A percentile compares a stretch with the other conserved stretches of the same genome.
These are phyloP conservation scores for Eupeodes luniger DNA, from an alignment of 2,888 invertebrate genomes.

Conservation along the genomic window DNA sequence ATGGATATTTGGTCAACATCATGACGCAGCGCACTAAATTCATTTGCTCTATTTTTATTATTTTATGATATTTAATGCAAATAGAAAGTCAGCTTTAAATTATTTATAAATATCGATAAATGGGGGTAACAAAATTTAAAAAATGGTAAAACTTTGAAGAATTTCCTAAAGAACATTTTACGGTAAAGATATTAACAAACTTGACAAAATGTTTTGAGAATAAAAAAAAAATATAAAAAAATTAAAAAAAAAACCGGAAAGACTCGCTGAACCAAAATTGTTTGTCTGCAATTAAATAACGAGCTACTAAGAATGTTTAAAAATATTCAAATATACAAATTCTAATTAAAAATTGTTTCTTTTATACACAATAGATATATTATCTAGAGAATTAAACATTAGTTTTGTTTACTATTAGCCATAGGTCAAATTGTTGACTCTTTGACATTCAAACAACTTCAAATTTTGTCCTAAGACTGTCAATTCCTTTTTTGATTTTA, in stretches of 20 bases:
- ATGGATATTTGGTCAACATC: background rate
- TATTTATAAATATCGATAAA: background rate
- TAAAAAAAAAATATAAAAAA: background rate
- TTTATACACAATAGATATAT: too few relatives aligned
- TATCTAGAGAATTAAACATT: too few relatives aligned
- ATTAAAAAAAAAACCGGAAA: background rate
- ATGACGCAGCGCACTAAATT: background rate
- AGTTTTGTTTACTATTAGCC: too few relatives aligned
- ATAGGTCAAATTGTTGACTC: too few relatives aligned
- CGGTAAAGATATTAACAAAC: background rate
- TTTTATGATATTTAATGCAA: slow-evolving; percentile 1
- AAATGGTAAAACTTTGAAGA: background rate
- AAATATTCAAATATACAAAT: too few relatives aligned
- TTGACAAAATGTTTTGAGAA: too few relatives aligned
- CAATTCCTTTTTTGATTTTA: too few relatives aligned
- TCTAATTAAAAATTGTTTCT: too few relatives aligned
- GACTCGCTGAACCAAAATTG: background rate
- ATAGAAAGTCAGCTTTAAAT: slow-evolving; percentile 6
- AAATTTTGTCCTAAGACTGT: too few relatives aligned
- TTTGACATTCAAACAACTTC: too few relatives aligned
- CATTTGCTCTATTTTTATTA: background rate
- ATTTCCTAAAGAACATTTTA: background rate
- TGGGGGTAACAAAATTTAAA: background rate
- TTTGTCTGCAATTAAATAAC: too few relatives aligned
- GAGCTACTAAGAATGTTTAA: too few relatives aligned